Evolutionary conservation across 2,797 vertebrate species (phyloP).

Genomic region (Hypotaenidia philippensis): DNA sequence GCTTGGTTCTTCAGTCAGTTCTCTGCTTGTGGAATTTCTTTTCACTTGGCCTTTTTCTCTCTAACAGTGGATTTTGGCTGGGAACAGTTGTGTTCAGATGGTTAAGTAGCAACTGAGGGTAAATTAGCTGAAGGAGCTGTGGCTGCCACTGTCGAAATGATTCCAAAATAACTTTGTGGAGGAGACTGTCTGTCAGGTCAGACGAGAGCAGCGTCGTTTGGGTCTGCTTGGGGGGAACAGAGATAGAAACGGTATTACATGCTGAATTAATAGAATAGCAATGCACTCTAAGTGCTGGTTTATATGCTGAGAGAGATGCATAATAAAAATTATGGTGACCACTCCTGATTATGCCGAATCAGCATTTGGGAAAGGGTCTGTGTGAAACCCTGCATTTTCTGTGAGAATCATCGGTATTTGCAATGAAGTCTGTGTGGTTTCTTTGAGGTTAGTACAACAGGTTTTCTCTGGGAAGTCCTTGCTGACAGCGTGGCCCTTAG

Average conservation of each 20-base stretch:
- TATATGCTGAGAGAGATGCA: not conserved
- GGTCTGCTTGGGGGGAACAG: not conserved
- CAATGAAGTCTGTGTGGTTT: fast-evolving
- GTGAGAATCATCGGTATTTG: not conserved
- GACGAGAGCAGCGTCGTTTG: not conserved
- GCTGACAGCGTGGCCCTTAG: not conserved
- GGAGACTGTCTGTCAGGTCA: not conserved
- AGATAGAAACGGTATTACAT: not conserved
- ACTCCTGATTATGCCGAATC: not conserved
- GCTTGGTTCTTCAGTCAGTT: not conserved
- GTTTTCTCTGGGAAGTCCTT: not conserved
- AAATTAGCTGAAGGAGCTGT: conserved; percentile 37
- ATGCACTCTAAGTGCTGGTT: not conserved
- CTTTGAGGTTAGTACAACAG: not conserved
- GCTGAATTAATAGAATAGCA: not conserved
- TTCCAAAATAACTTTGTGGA: conserved; percentile 35
- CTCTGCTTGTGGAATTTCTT: not conserved
- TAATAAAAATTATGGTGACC: not conserved
- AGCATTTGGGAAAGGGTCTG: not conserved
- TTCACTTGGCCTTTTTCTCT: not conserved
- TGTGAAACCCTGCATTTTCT: not conserved
- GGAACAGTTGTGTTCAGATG: not conserved
- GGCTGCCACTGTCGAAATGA: not conserved
- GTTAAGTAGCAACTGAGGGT: not conserved
- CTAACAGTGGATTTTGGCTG: not conserved